A percentile compares a stretch with the other conserved stretches of the same genome.
These are phyloP conservation scores for Bolinopsis microptera DNA, from an alignment of 37 sponge, comb jelly and placozoan genomes.

Conservation along the genomic window DNA sequence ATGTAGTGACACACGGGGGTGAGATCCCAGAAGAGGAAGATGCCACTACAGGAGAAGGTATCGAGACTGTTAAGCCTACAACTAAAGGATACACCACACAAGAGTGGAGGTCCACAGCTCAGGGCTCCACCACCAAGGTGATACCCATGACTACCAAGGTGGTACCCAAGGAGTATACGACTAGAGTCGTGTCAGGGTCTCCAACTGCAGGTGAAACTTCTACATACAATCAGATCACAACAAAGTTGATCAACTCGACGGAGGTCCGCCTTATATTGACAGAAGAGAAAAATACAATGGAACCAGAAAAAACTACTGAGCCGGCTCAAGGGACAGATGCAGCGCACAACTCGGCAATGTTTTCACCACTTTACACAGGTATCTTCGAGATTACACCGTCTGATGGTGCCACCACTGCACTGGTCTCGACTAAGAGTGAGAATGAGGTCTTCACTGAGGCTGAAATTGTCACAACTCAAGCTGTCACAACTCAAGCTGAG, in stretches of 20 bases:
- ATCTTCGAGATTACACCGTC: background rate
- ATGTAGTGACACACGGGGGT: conserved; percentile 3
- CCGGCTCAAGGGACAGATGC: too few species aligned
- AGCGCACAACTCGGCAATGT: background rate
- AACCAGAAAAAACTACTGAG: background rate
- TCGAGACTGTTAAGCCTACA: background rate
- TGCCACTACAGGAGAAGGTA: too few species aligned
- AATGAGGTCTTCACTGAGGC: background rate
- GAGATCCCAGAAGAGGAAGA: background rate
- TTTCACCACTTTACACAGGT: background rate
- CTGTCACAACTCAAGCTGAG: too few species aligned
- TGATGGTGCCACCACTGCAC: background rate
- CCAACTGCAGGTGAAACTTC: background rate
- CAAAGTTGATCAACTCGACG: background rate
- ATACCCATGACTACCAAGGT: background rate
- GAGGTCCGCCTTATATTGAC: too few species aligned
- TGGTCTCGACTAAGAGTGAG: background rate
- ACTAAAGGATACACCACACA: background rate
- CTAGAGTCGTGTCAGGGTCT: background rate
- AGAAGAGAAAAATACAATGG: too few species aligned
- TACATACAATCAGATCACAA: background rate
- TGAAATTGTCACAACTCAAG: background rate
- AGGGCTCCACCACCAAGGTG: background rate
- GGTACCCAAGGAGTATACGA: background rate
- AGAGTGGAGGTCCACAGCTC: background rate